A percentile compares a stretch with the other conserved stretches of the same genome.
Conservation (phyloP, 1,140 invertebrate genomes). For the Pseudomyrmex pallidus region DNA sequence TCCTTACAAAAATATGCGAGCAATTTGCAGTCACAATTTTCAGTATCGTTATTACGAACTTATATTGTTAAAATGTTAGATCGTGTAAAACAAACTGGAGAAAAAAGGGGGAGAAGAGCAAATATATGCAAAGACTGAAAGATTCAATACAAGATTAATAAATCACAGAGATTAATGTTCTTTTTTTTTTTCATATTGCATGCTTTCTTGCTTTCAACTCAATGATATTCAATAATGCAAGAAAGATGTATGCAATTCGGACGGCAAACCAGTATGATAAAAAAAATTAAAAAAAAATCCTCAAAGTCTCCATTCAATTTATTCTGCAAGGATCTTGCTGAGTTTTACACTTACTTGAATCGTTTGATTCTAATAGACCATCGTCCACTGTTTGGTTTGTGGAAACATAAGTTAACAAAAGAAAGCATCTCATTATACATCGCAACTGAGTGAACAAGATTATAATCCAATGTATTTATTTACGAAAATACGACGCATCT, state of each 20-base stretch:
- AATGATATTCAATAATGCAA: background rate
- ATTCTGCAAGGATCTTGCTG: constrained; percentile 78
- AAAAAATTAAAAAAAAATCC: constrained; percentile 53
- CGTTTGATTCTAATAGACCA: constrained; percentile 77
- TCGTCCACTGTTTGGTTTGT: constrained; percentile 82
- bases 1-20: constrained; percentile 44
- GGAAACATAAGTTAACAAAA: constrained; percentile 82
- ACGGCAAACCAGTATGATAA: constrained; percentile 41
- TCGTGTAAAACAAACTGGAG: constrained; percentile 34
- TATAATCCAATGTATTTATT: constrained; percentile 22
- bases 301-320: constrained; percentile 80
- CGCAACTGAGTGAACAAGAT: constrained; percentile 50
- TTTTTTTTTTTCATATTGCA: constrained; percentile 16
- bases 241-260: constrained; percentile 54
- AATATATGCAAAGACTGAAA: too few species aligned
- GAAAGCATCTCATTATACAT: constrained; percentile 70
- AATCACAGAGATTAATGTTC: constrained; percentile 15
- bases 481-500: constrained; percentile 37
- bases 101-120: too few species aligned
- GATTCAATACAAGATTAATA: constrained; percentile 27
- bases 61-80: constrained; percentile 12
- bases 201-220: constrained; percentile 24
- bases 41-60: constrained; percentile 5
- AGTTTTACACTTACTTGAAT: constrained; percentile 84
- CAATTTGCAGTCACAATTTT: background rate